Base-by-base conservation (phyloP, 2,113 vertebrate species). In the Pterocles gutturalis region DNA sequence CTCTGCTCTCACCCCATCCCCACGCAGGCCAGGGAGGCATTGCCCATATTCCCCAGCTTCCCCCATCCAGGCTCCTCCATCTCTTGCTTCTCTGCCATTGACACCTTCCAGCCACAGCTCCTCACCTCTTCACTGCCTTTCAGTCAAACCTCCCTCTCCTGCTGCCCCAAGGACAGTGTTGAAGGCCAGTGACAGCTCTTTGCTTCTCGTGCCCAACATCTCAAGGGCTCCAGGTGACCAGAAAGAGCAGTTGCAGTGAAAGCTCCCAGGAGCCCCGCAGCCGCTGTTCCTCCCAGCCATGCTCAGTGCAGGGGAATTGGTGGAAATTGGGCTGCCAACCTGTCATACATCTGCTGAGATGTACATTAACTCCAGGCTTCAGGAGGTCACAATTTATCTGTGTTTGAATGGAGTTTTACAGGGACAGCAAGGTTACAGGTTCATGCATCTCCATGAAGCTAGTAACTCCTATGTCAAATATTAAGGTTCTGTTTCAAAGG, bases 271-370 rank as follows among this genome's bases (percentile, higher is more conserved):
- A 88, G 2, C 28, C 41, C 38, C 60, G 34, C 13, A 60, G 54
- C 48, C 1, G 0, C 51, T 70, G 8, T 41, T 41, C 38, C 38
- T 69, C 43, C 11, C 0, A 1, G 41, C n/a, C 17, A 4, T 0
- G 0, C 17, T 64, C 4, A 3, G 57, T 41, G 45, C 10, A 61
- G 26, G 7, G 24, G 11, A 31, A 7, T 36, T 64, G 41, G 22
- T 82, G n/a, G 14, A 45, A 88, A 19, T 7, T 28, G 33, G 77
- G 62, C 36, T 87, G 28, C 57, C 58, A 90, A 31, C 7, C 10
- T 55, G 29, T 36, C n/a, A 36, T 38, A 3, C 3, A 9, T 76
- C n/a, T 64, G 7, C 29, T 34, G 46, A 90, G 70, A 34, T 2
- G 4, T 64, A 20, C 4, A 0, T 87, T 73, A 84, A 55, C 20